phyloP scores from a whole-genome alignment of 92 coral and sea anemone species.

The Epizoanthus stellaris region DNA sequence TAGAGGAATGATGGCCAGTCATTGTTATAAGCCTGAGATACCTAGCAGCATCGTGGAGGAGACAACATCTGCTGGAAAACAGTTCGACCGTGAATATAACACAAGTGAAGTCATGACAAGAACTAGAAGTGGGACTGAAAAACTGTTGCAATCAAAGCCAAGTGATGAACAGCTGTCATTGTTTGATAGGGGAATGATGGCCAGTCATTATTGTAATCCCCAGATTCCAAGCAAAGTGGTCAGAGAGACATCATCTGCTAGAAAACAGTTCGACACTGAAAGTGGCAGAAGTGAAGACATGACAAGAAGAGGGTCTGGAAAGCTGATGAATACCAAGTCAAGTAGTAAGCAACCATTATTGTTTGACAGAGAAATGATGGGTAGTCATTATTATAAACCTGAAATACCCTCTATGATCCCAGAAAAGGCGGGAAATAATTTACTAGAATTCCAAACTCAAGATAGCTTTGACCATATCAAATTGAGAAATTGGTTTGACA shows the following conservation, averaged over 20 bases:
- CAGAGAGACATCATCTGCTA: neutral
- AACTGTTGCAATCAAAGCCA: neutral
- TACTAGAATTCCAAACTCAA: neutral
- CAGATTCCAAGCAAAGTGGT: neutral
- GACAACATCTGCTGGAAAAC: neutral
- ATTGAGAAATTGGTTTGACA: neutral
- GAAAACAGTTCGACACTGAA: neutral
- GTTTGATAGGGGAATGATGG: constrained; percentile 22
- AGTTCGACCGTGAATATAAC: neutral
- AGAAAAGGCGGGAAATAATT: too few species aligned
- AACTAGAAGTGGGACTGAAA: neutral
- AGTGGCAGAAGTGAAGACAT: neutral
- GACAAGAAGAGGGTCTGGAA: too few species aligned
- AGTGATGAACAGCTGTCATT: neutral
- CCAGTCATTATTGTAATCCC: constrained; percentile 2
- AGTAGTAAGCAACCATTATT: neutral
- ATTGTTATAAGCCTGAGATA: neutral
- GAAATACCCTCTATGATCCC: neutral
- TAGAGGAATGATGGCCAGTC: neutral
- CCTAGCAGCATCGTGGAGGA: neutral
- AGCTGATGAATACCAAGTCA: neutral
- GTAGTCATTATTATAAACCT: neutral
- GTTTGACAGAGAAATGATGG: constrained; percentile 1
- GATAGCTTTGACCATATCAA: neutral
- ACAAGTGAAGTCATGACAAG: neutral